These are phyloP conservation scores for Marisa cornuarietis DNA, from an alignment of 1,140 invertebrate species.

Conservation along the genomic window DNA sequence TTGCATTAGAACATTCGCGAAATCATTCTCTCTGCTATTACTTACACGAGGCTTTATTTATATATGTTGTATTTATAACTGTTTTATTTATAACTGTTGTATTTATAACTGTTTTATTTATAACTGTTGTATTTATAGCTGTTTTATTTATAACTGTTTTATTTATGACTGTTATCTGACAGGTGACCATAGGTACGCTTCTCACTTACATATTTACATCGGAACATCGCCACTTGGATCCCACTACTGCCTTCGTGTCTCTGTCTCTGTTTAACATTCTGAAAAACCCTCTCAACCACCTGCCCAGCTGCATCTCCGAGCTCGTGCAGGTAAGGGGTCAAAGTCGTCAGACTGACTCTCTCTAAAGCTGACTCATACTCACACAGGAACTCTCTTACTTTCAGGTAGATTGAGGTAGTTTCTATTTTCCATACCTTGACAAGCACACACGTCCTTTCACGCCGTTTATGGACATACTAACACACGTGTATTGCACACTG, in stretches of 20 bases:
- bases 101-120: no score
- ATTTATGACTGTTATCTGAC: no score
- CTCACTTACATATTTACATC: constrained; percentile 60
- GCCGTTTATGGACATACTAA: no score
- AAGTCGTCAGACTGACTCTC: not conserved
- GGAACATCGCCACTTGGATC: constrained; percentile 71
- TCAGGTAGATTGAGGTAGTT: not conserved
- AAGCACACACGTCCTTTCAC: no score
- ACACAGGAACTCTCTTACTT: not conserved
- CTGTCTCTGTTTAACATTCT: constrained; percentile 97
- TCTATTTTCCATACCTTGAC: no score
- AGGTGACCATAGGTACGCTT: constrained; percentile 87
- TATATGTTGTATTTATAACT: no score
- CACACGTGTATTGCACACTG: no score
- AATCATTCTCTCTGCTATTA: no score
- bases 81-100: no score
- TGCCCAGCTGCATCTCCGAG: constrained; percentile 52
- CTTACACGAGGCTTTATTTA: no score
- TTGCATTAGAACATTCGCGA: not conserved
- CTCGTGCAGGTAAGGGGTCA: constrained; percentile 24
- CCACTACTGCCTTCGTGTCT: constrained; percentile 90
- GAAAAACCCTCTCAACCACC: constrained; percentile 79
- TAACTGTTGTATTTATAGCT: no score
- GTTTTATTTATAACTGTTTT: no score
- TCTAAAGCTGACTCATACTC: not conserved